Evolutionary conservation across 2,113 vertebrate species (phyloP).

Genomic region (Sphyrna mokarran): DNA sequence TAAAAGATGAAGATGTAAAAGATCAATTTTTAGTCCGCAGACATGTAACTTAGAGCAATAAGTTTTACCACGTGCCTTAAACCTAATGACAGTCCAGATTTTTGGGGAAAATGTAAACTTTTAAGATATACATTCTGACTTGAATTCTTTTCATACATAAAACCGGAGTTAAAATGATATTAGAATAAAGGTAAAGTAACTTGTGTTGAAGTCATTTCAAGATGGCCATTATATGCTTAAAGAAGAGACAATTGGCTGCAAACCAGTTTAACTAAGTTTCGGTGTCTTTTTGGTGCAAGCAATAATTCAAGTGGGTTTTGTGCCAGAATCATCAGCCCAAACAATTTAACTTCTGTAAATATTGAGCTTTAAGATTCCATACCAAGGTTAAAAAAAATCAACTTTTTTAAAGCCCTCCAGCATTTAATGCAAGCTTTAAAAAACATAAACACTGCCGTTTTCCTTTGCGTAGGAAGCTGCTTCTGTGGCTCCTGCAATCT

Average conservation of each 20-base stretch:
- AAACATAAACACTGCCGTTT: too few species aligned
- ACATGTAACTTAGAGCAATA: too few species aligned
- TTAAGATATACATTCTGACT: background rate
- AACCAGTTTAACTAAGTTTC: background rate
- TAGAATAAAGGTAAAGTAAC: background rate
- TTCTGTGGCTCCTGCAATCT: background rate
- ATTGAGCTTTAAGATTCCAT: background rate
- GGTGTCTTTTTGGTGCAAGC: background rate
- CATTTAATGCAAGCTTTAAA: background rate
- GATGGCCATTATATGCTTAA: background rate
- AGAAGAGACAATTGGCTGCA: background rate
- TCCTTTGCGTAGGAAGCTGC: background rate
- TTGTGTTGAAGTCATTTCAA: background rate
- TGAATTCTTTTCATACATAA: background rate
- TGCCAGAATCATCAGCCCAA: background rate
- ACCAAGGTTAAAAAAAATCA: background rate
- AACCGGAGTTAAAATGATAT: background rate
- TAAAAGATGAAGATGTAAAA: background rate
- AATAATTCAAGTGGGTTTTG: background rate
- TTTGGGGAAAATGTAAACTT: background rate
- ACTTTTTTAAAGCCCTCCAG: background rate
- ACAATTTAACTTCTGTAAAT: background rate
- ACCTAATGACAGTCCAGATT: background rate
- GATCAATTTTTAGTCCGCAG: background rate
- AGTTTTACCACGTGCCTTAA: background rate